Evolutionary conservation across 1,140 invertebrate genomes (phyloP).

Genomic region (Globodera rostochiensis): DNA sequence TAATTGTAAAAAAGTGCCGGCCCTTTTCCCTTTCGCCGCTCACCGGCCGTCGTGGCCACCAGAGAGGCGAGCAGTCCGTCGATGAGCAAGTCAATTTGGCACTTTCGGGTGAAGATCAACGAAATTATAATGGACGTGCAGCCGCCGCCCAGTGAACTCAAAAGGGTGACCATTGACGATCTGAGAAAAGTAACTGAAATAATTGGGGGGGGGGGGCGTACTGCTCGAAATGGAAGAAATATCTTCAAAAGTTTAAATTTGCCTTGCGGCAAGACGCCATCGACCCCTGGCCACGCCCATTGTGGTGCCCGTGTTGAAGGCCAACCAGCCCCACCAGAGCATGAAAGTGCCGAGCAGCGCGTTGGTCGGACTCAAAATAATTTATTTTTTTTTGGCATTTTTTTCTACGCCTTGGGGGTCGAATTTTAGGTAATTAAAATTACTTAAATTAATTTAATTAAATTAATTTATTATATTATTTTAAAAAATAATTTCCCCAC

Average conservation of each 20-base stretch:
- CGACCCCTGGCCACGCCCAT: constrained; percentile 74
- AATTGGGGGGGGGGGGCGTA: too few relatives aligned
- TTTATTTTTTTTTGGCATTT: too few relatives aligned
- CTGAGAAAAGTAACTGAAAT: constrained; percentile 41
- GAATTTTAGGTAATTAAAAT: background rate
- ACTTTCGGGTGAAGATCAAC: constrained; percentile 55
- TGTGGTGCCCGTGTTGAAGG: constrained; percentile 82
- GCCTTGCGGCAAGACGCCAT: constrained; percentile 83
- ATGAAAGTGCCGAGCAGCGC: constrained; percentile 88
- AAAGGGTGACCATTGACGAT: constrained; percentile 84
- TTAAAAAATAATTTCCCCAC: background rate
- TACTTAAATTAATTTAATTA: too few relatives aligned
- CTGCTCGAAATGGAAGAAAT: too few relatives aligned
- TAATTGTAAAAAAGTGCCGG: too few relatives aligned
- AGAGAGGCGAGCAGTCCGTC: constrained; percentile 64
- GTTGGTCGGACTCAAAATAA: constrained; percentile 82
- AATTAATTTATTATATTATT: too few relatives aligned
- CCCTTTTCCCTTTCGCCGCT: too few relatives aligned
- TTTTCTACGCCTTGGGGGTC: too few relatives aligned
- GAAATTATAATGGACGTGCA: constrained; percentile 75
- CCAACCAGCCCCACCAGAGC: constrained; percentile 82
- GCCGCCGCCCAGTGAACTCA: constrained; percentile 85
- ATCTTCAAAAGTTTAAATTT: background rate
- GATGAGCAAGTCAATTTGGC: constrained; percentile 64
- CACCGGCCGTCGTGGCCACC: constrained; percentile 57